phyloP scores from a whole-genome alignment of 2,113 vertebrate species.

The Morone chrysops region DNA sequence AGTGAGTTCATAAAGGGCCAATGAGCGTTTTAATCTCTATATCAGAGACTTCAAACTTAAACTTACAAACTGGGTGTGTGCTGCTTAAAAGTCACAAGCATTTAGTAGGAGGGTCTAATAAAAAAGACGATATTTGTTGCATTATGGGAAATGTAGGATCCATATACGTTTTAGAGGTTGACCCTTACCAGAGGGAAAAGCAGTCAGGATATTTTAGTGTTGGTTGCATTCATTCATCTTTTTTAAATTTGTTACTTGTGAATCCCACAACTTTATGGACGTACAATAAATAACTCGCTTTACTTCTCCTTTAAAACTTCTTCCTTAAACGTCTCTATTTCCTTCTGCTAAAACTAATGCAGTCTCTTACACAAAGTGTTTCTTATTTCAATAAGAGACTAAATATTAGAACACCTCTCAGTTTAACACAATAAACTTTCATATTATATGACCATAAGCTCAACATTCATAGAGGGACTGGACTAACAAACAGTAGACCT shows the following conservation, averaged over 20 bases:
- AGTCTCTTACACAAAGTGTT: neutral
- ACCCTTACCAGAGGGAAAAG: neutral
- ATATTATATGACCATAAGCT: no score
- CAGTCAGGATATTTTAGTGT: neutral
- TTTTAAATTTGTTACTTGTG: neutral
- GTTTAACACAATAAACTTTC: neutral
- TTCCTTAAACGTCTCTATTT: neutral
- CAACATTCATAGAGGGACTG: neutral
- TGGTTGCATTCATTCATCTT: neutral
- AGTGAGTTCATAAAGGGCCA: neutral
- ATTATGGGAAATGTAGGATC: neutral
- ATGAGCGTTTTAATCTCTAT: neutral
- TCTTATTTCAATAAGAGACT: neutral
- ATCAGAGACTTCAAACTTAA: no score
- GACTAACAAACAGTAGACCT: neutral
- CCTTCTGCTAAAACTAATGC: neutral
- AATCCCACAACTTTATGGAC: neutral
- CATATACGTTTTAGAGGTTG: neutral
- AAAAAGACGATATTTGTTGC: neutral
- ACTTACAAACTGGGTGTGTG: neutral
- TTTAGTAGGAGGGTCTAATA: neutral
- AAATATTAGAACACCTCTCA: neutral
- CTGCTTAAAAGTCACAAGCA: no score
- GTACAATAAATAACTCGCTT: neutral
- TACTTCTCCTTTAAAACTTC: neutral